phyloP scores from a whole-genome alignment of 2,888 invertebrate genomes.

The Caenorhabditis virilis region DNA sequence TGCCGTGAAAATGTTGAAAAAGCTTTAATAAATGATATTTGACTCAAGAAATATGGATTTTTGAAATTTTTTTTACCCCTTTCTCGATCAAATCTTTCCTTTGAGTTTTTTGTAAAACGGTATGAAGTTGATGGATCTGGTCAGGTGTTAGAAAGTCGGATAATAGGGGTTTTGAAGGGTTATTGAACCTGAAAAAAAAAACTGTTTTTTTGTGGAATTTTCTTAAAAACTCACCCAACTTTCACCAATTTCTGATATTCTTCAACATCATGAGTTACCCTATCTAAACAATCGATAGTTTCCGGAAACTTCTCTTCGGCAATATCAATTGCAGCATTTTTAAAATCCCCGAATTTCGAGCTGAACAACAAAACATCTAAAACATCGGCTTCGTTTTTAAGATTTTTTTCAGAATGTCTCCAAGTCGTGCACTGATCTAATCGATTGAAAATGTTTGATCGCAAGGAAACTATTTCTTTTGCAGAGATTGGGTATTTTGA shows the following conservation, averaged over 20 bases:
- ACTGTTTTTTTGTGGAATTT: neutral
- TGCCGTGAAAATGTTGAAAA: constrained; percentile 32
- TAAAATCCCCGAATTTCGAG: constrained; percentile 35
- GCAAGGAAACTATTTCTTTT: constrained; percentile 18
- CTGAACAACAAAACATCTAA: constrained; percentile 26
- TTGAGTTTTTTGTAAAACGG: constrained; percentile 24
- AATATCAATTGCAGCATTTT: constrained; percentile 11
- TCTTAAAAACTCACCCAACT: constrained; percentile 2
- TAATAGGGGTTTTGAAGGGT: no score
- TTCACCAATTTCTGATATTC: constrained; percentile 14
- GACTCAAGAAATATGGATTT: no score
- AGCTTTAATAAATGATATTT: constrained; percentile 18
- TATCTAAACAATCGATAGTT: constrained; percentile 26
- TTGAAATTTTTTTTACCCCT: constrained; percentile 27
- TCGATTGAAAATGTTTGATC: constrained; percentile 16
- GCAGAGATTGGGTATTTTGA: no score
- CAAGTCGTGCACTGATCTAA: constrained; percentile 44
- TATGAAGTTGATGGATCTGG: constrained; percentile 32
- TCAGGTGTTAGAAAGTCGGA: constrained; percentile 32
- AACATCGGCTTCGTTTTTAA: constrained; percentile 10
- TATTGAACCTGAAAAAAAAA: neutral
- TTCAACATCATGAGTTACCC: constrained; percentile 11
- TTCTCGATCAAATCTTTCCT: constrained; percentile 30
- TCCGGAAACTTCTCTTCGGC: constrained; percentile 12
- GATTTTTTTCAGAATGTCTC: constrained; percentile 11